Base-by-base conservation (phyloP, 2,888 invertebrate genomes). In the Maniola hyperantus region DNA sequence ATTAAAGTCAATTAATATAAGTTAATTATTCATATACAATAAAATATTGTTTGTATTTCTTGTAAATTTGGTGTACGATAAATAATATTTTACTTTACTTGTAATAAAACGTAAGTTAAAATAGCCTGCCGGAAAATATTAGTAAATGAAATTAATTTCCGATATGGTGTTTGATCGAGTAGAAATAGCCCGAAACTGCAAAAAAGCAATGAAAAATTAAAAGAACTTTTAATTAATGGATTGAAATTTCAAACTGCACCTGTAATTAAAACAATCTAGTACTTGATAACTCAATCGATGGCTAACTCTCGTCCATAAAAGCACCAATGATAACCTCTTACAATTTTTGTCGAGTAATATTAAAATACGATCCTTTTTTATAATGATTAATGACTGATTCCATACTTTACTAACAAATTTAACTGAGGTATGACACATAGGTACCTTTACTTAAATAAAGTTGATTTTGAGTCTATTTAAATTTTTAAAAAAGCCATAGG, bases 191-290 rank as follows among this genome's bases (percentile, higher is more conserved):
- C 18, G 55, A 7, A 58, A 58, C 26, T 10, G 44, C 44, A 34
- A 6, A 15, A 15, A 13, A 44, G 26, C 33, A 33, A 0, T 18
- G 58, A 44, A 58, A 58, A 46, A 33, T 58, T 33, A 58, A 44
- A 57, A 58, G n/a, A 55, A 55, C 55, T 59, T 59, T 59, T 59
- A 59, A 59, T 59, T 59, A 59, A 46, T 59, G 15, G 44, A 15
- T 46, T 59, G 46, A 33, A 59, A 59, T 44, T 55, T 10, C 44
- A 59, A 59, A 59, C 34, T 48, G 33, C 34, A 59, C 42, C 20
- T 42, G 42, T 26, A 57, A 42, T 57, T 42, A 57, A 57, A 57
- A 42, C 57, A 39, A 57, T 57, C 57, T 13, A 7, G 57, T 39
- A 39, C 42, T 42, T 57, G 57, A 42, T 20, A 57, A 57, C 42